Conservation (phyloP, 1,140 invertebrate genomes). For the Drosophila paulistorum region DNA sequence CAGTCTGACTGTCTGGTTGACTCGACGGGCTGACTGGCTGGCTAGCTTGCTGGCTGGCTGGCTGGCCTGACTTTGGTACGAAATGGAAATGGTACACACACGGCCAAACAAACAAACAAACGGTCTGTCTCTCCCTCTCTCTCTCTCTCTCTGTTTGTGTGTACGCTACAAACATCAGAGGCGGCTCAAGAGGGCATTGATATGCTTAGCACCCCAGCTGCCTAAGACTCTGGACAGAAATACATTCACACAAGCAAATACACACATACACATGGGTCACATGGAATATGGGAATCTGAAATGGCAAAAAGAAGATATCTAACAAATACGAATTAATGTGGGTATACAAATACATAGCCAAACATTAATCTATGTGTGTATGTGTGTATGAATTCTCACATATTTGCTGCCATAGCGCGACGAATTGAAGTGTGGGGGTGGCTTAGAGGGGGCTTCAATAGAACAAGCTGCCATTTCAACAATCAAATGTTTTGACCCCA, state of each 20-base stretch:
- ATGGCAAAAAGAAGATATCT: conserved; percentile 13
- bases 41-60: conserved; percentile 26
- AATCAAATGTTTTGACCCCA: conserved; percentile 6
- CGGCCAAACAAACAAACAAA: conserved; percentile 70
- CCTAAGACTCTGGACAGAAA: neutral
- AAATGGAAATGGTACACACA: conserved; percentile 47
- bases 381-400: neutral
- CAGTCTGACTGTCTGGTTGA: conserved; percentile 50
- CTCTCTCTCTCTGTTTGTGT: neutral
- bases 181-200: neutral
- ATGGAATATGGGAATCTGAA: conserved; percentile 11
- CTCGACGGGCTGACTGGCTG: conserved; percentile 30
- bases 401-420: conserved; percentile 2
- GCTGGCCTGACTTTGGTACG: conserved; percentile 50
- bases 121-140: neutral
- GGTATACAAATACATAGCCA: neutral
- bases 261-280: neutral
- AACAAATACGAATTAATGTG: conserved; percentile 6
- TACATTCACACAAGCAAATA: neutral
- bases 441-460: neutral
- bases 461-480: neutral
- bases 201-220: neutral
- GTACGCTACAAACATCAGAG: conserved; percentile 49
- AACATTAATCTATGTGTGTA: too few species aligned
- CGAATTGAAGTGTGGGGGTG: neutral